A percentile compares a stretch with the other conserved stretches of the same genome.
phyloP scores from a whole-genome alignment of 2,888 invertebrate genomes.

The Callimorpha dominula region DNA sequence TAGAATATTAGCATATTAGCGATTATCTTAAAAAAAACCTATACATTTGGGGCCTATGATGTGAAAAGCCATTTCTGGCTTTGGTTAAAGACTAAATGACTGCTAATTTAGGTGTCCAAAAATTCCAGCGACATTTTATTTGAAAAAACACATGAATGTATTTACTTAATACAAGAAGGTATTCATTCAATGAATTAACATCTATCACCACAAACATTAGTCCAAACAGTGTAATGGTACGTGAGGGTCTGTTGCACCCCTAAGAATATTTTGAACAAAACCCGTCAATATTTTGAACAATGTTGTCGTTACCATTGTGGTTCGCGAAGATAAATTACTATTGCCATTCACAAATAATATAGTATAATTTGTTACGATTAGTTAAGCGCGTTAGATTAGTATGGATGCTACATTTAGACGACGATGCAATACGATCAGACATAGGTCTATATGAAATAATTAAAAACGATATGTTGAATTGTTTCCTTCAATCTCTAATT shows the following conservation, averaged over 20 bases:
- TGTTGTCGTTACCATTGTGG: slow-evolving; percentile 82
- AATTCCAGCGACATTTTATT: background rate
- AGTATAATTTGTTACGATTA: slow-evolving; percentile 81
- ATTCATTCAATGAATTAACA: slow-evolving; percentile 15
- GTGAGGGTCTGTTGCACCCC: slow-evolving; percentile 77
- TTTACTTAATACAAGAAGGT: slow-evolving; percentile 22
- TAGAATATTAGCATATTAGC: no score
- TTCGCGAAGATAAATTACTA: slow-evolving; percentile 80
- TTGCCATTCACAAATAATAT: slow-evolving; percentile 71
- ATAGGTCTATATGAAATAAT: background rate
- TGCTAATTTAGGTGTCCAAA: no score
- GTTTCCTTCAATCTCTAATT: no score
- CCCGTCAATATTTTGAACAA: slow-evolving; percentile 85
- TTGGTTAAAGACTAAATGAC: no score
- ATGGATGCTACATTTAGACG: slow-evolving; percentile 56
- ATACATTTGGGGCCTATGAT: no score
- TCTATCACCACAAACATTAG: slow-evolving; percentile 51
- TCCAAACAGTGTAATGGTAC: slow-evolving; percentile 75
- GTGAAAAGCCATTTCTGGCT: no score
- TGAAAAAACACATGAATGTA: background rate
- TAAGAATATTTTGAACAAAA: slow-evolving; percentile 71
- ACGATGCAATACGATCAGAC: background rate
- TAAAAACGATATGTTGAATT: background rate
- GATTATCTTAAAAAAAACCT: no score
- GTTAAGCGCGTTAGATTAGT: slow-evolving; percentile 50